Conservation (phyloP, 2,888 invertebrate species). For the Linyphia triangularis region DNA sequence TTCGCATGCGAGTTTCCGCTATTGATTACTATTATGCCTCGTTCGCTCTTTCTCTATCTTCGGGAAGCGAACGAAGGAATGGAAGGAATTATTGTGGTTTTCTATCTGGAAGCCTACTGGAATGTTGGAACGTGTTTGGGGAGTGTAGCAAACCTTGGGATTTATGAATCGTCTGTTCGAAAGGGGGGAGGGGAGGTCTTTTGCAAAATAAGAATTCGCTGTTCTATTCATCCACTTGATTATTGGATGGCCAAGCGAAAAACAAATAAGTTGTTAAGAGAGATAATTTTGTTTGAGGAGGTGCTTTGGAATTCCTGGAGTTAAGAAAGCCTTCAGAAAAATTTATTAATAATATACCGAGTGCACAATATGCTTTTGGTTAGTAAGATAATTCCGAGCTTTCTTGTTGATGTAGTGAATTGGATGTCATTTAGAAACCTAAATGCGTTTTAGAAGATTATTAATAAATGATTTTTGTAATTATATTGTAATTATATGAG, state of each 20-base stretch:
- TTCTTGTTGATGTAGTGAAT: too few species aligned
- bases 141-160: background rate
- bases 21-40: conserved; percentile 71
- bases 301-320: background rate
- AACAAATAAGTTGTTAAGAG: background rate
- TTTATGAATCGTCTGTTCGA: background rate
- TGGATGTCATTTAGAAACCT: too few species aligned
- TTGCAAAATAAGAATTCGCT: background rate
- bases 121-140: conserved; percentile 29
- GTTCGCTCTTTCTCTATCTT: conserved; percentile 27
- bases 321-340: too few species aligned
- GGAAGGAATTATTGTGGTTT: conserved; percentile 60
- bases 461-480: too few species aligned
- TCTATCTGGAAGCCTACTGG: conserved; percentile 24
- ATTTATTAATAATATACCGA: too few species aligned
- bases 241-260: background rate
- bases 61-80: conserved; percentile 29
- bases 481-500: too few species aligned
- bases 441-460: too few species aligned
- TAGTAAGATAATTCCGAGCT: too few species aligned
- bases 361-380: too few species aligned
- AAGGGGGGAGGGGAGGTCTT: too few species aligned
- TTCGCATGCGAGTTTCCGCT: conserved; percentile 72
- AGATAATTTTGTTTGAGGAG: background rate
- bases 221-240: background rate